Evolutionary conservation across 2,113 vertebrate genomes (phyloP), one percentile per base, ranked within the genome.

Genomic region (Callithrix jacchus): DNA sequence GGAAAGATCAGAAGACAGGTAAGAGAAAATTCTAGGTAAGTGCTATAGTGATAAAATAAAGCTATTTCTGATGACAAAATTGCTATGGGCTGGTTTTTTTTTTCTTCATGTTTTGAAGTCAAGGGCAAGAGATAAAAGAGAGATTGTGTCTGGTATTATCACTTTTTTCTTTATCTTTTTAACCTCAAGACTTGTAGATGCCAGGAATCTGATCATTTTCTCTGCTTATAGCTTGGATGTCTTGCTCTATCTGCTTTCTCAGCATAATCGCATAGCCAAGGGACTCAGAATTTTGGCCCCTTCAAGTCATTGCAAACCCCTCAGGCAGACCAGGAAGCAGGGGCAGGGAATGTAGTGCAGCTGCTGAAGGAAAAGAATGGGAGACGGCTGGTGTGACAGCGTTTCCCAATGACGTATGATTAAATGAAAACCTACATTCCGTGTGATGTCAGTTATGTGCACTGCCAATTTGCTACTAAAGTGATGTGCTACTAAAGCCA

Each of bases 101-200:
- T 18, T 70, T 56, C 47, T 73, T 92, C 47, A 23, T 47, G 82
- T 86, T 89, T 88, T 86, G 42, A 76, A 73, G 45, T 93, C 25
- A 93, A 82, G 91, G 40, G 35, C 47, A 93, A 8, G 14, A 89
- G 74, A 79, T 86, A 95, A 93, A 54, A 91, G 32, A 89, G 30
- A 92, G 56, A 87, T 35, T 83, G 16, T 30, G 32, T 35, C 9
- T 89, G 4, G 21, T 45, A 94, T 54, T 80, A 83, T 84, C 87
- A 35, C 32, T 92, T 87, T 89, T 83, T 71, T 42, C 66, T 61
- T 94, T 83, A 96, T 93, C 32, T 89, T 93, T 82, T 91, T 91
- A 94, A 95, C 77, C 13, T 25, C 30, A 79, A 21, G n/a, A 74
- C 42, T 79, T 93, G 10, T 74, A 89, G 47, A 77, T 47, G 42